phyloP scores from a whole-genome alignment of 2,797 vertebrate genomes.

The Helostoma temminkii region DNA sequence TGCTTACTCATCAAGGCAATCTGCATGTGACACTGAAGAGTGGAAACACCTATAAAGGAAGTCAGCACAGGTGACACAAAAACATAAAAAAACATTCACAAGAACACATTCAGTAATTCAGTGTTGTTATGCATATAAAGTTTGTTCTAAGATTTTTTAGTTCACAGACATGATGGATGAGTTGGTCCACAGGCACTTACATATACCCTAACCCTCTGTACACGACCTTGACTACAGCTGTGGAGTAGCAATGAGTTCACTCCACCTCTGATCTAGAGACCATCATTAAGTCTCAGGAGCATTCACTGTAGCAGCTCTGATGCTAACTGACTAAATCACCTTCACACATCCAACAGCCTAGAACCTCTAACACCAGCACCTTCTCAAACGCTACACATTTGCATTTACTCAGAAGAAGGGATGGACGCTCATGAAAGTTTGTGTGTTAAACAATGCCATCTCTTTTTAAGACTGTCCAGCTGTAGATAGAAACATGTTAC shows the following conservation, averaged over 20 bases:
- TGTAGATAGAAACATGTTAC: conserved; percentile 34
- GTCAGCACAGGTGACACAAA: not conserved
- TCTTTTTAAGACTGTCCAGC: conserved; percentile 51
- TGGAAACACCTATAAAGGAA: too few relatives aligned
- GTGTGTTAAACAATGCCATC: conserved; percentile 69
- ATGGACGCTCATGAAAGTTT: conserved; percentile 41
- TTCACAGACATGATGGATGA: not conserved
- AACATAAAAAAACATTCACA: not conserved
- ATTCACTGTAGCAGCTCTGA: conserved; percentile 37
- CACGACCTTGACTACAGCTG: conserved; percentile 32
- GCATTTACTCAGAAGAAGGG: conserved; percentile 27
- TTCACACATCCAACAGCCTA: conserved; percentile 24
- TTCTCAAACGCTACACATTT: not conserved
- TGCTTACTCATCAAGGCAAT: too few relatives aligned
- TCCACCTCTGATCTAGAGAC: conserved; percentile 20
- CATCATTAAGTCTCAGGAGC: conserved; percentile 1
- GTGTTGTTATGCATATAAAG: not conserved
- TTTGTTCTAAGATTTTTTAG: too few relatives aligned
- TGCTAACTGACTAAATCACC: conserved; percentile 7
- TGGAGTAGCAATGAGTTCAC: conserved; percentile 17
- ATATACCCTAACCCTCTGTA: conserved; percentile 28
- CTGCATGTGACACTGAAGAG: not conserved
- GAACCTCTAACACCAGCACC: conserved; percentile 13
- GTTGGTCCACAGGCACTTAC: too few relatives aligned
- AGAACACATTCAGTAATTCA: not conserved